Evolutionary conservation across 2,113 vertebrate species (phyloP).

Genomic region (Peromyscus californicus): DNA sequence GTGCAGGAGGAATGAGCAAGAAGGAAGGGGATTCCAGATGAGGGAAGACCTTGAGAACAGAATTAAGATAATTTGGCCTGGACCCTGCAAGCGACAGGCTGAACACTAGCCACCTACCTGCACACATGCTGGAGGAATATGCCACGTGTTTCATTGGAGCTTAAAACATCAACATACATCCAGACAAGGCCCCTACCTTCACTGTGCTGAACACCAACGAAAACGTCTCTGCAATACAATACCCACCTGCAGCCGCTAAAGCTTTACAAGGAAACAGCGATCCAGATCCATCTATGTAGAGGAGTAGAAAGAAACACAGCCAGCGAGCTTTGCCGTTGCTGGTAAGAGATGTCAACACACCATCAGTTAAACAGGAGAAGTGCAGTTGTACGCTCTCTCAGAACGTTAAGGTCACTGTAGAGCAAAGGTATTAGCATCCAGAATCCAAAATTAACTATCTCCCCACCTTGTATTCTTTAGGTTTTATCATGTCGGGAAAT

Average conservation of each 20-base stretch:
- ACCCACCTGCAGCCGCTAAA: conserved; percentile 49
- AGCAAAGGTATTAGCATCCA: conserved; percentile 77
- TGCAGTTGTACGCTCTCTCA: conserved; percentile 67
- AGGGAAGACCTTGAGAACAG: not conserved
- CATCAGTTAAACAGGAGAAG: conserved; percentile 86
- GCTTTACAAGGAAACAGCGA: conserved; percentile 36
- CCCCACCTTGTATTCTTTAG: conserved; percentile 81
- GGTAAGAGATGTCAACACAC: conserved; percentile 68
- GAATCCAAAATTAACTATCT: conserved; percentile 73
- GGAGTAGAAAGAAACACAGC: conserved; percentile 3
- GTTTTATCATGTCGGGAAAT: conserved; percentile 79
- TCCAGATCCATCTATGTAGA: conserved; percentile 52
- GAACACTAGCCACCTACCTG: not conserved
- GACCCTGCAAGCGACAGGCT: not conserved
- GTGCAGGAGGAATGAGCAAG: not conserved
- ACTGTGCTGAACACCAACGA: conserved; percentile 55
- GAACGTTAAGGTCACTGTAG: conserved; percentile 85
- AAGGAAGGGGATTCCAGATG: not conserved
- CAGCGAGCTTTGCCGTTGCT: conserved; percentile 5
- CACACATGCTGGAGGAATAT: not conserved
- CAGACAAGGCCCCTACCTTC: not conserved
- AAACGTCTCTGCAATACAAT: conserved; percentile 51
- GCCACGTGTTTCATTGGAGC: not conserved
- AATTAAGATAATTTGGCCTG: not conserved
- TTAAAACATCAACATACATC: not conserved